Conservation (phyloP, 2,113 vertebrate genomes). For the Gasterosteus nipponicus region DNA sequence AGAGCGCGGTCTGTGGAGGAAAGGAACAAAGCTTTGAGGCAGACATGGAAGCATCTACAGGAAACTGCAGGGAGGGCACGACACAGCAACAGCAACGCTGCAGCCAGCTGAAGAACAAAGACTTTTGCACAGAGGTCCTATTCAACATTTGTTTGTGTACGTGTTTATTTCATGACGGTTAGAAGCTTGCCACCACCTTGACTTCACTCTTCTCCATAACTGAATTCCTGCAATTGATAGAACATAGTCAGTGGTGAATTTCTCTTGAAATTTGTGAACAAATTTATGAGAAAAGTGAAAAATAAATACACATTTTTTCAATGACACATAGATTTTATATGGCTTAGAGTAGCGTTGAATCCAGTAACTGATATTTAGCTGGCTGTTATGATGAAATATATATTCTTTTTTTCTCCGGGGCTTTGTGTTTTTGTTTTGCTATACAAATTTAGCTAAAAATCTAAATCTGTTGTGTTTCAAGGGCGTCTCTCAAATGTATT, state of each 20-base stretch:
- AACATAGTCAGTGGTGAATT: not conserved
- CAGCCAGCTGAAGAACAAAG: constrained; percentile 5
- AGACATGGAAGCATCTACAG: constrained; percentile 64
- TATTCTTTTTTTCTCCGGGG: not conserved
- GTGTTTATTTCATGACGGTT: not conserved
- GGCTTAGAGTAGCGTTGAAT: not conserved
- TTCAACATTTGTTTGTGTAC: not conserved
- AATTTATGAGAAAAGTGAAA: not conserved
- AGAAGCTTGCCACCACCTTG: not conserved
- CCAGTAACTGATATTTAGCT: not conserved
- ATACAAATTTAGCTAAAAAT: not conserved
- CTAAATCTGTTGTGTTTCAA: not conserved
- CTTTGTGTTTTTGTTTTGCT: not conserved
- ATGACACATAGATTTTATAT: not conserved
- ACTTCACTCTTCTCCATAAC: not conserved
- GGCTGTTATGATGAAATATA: not conserved
- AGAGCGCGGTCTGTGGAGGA: constrained; percentile 62
- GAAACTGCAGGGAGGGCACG: constrained; percentile 18
- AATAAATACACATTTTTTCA: not conserved
- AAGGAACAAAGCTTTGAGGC: constrained; percentile 47
- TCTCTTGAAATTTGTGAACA: not conserved
- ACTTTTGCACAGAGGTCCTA: not conserved
- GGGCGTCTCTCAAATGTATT: not conserved
- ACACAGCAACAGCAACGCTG: constrained; percentile 1
- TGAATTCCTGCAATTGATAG: not conserved